A percentile compares a stretch with the other conserved stretches of the same genome.
Evolutionary conservation across 2,888 invertebrate genomes (phyloP).

Genomic region (Anarsia innoxiella): DNA sequence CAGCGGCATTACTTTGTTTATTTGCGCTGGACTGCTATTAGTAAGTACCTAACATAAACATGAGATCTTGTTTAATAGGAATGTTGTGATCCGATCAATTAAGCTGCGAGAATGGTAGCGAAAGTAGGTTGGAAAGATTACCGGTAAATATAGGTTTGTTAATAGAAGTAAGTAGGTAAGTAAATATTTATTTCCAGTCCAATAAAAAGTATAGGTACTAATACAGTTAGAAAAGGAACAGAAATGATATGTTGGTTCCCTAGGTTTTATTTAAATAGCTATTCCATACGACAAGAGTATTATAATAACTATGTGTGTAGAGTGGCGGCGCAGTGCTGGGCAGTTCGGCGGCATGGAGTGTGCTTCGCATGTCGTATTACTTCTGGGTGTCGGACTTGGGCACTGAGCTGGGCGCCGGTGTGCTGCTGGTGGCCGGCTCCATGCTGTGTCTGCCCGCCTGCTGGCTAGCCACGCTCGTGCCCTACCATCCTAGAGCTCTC

Average conservation of each 20-base stretch:
- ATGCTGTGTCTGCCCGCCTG: conserved; percentile 60
- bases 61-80: too few relatives aligned
- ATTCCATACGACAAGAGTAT: neutral
- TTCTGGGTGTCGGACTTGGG: conserved; percentile 65
- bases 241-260: too few relatives aligned
- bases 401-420: conserved; percentile 45
- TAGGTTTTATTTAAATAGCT: too few relatives aligned
- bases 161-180: too few relatives aligned
- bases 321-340: conserved; percentile 61
- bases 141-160: too few relatives aligned
- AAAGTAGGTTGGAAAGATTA: too few relatives aligned
- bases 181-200: too few relatives aligned
- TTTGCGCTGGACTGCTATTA: conserved; percentile 56
- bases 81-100: too few relatives aligned
- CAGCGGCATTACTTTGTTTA: conserved; percentile 51
- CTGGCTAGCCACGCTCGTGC: conserved; percentile 58
- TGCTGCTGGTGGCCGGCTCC: conserved; percentile 47
- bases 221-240: too few relatives aligned
- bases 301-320: conserved; percentile 23
- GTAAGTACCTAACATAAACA: too few relatives aligned
- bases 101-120: too few relatives aligned
- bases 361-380: conserved; percentile 60
- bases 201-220: too few relatives aligned
- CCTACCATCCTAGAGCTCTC: conserved; percentile 45
- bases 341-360: conserved; percentile 48